phyloP scores from a whole-genome alignment of 64 coral and sea anemone species.

The Orbicella faveolata region DNA sequence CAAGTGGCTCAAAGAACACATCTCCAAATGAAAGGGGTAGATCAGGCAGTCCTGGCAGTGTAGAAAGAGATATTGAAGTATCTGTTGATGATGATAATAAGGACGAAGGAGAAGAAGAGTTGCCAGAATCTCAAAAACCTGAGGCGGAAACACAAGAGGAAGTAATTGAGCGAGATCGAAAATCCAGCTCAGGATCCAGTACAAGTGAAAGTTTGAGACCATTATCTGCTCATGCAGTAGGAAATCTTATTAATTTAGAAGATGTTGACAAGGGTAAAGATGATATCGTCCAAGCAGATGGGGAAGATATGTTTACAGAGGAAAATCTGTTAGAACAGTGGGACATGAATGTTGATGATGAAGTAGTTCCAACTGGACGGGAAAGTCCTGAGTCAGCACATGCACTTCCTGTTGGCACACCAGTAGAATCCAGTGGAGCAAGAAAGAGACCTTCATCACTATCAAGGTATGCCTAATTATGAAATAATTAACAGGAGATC shows the following conservation, averaged over 20 bases:
- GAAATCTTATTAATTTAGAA: constrained; percentile 35
- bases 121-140: no score
- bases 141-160: background rate
- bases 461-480: constrained; percentile 1
- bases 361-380: constrained; percentile 12
- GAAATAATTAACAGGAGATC: background rate
- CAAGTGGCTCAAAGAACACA: background rate
- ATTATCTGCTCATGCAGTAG: constrained; percentile 18
- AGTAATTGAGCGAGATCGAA: constrained; percentile 8
- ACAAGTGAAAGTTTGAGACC: constrained; percentile 39
- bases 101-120: constrained; percentile 19
- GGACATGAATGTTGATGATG: constrained; percentile 39
- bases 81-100: constrained; percentile 51
- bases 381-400: constrained; percentile 45
- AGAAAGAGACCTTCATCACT: background rate
- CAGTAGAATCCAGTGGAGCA: background rate
- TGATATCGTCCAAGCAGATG: constrained; percentile 6
- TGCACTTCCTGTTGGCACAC: constrained; percentile 21
- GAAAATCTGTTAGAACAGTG: constrained; percentile 3
- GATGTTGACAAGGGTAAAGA: constrained; percentile 4
- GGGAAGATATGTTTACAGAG: constrained; percentile 24
- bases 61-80: constrained; percentile 53
- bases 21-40: constrained; percentile 1
- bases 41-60: background rate
- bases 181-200: constrained; percentile 38